phyloP scores from a whole-genome alignment of 2,888 invertebrate species.

The Ephialtes manifestator region DNA sequence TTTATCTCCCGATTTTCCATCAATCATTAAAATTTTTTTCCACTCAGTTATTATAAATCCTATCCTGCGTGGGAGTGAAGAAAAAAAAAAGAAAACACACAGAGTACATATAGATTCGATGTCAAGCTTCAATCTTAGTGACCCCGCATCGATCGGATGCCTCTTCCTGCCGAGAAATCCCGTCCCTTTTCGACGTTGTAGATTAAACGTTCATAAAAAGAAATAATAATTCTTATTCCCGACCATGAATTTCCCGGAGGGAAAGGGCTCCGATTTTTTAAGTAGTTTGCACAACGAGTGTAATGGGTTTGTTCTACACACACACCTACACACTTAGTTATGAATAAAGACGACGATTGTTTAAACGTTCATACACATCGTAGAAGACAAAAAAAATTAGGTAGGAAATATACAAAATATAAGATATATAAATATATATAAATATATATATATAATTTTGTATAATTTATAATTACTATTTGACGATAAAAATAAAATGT shows the following conservation, averaged over 20 bases:
- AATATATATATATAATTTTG: constrained; percentile 80
- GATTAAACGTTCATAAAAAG: background rate
- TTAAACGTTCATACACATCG: constrained; percentile 67
- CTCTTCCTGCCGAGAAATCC: constrained; percentile 17
- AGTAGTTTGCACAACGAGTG: constrained; percentile 71
- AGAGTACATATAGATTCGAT: constrained; percentile 55
- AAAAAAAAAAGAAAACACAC: constrained; percentile 14
- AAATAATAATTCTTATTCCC: constrained; percentile 4
- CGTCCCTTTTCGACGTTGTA: constrained; percentile 1
- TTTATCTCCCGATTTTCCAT: constrained; percentile 20
- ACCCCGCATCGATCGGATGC: constrained; percentile 40
- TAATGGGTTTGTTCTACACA: constrained; percentile 61
- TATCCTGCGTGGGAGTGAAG: constrained; percentile 29
- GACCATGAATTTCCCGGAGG: constrained; percentile 34
- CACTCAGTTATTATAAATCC: constrained; percentile 18
- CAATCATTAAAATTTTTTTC: constrained; percentile 6
- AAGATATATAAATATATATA: constrained; percentile 73
- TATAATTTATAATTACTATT: constrained; percentile 82
- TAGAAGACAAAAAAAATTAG: constrained; percentile 69
- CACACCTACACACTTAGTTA: constrained; percentile 63
- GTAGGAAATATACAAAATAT: constrained; percentile 78
- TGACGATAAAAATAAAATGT: constrained; percentile 80
- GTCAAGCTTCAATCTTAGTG: constrained; percentile 52
- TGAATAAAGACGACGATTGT: constrained; percentile 63
- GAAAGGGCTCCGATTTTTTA: constrained; percentile 60